Percentiles rank a stretch among this genome's conserved stretches.
These are phyloP conservation scores for Athrips mouffetella DNA, from an alignment of 2,888 invertebrate genomes.

Conservation along the genomic window DNA sequence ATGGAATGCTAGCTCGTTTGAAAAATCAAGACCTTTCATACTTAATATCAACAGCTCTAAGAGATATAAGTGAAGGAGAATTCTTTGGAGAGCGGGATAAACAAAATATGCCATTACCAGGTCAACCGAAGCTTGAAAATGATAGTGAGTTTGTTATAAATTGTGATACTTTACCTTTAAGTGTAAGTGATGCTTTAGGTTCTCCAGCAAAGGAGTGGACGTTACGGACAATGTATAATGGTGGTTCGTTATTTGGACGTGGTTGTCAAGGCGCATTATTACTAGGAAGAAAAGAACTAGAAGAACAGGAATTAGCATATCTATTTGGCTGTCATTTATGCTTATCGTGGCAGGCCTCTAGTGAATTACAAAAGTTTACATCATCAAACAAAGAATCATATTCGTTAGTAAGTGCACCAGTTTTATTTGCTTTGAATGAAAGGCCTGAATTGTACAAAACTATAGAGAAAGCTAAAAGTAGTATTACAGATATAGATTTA, in stretches of 20 bases:
- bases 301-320: conserved; percentile 84
- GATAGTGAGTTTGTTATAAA: conserved; percentile 47
- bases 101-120: conserved; percentile 86
- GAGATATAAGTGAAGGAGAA: conserved; percentile 90
- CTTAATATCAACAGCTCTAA: conserved; percentile 87
- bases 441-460: conserved; percentile 81
- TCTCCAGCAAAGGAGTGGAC: conserved; percentile 85
- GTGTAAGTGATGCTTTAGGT: conserved; percentile 61
- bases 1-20: conserved; percentile 86
- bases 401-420: conserved; percentile 88
- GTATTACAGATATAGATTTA: conserved; percentile 80
- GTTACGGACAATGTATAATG: conserved; percentile 82
- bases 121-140: conserved; percentile 64
- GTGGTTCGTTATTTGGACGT: conserved; percentile 82
- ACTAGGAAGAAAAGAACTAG: conserved; percentile 82
- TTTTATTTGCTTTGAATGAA: conserved; percentile 87
- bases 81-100: conserved; percentile 85
- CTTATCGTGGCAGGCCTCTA: conserved; percentile 86
- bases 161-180: conserved; percentile 58
- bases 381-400: conserved; percentile 79
- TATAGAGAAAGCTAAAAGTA: conserved; percentile 75
- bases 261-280: conserved; percentile 89
- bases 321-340: conserved; percentile 89
- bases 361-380: conserved; percentile 60
- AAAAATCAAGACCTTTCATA: conserved; percentile 85